A percentile compares a stretch with the other conserved stretches of the same genome.
phyloP scores from a whole-genome alignment of 1,140 invertebrate genomes.

The Chrysoperla carnea region DNA sequence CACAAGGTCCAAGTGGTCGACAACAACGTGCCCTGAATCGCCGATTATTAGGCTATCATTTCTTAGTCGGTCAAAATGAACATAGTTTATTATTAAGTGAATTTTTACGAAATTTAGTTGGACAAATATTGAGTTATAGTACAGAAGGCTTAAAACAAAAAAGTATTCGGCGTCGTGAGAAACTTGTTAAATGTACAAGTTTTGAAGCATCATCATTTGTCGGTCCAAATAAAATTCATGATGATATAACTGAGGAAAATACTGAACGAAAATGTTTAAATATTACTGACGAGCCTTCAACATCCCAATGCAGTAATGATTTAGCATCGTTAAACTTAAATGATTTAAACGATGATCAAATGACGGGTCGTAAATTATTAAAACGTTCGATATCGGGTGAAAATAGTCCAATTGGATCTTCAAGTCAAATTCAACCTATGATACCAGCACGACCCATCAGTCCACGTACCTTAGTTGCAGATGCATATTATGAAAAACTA shows the following conservation, averaged over 20 bases:
- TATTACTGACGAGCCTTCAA: not conserved
- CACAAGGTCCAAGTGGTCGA: constrained; percentile 38
- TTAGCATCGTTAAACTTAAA: not conserved
- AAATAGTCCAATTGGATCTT: not conserved
- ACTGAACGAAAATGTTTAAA: not conserved
- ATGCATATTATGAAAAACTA: constrained; percentile 67
- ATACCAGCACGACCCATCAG: constrained; percentile 40
- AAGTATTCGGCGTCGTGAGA: constrained; percentile 11
- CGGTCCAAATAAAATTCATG: constrained; percentile 9
- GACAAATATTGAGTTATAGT: constrained; percentile 54
- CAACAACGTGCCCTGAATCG: constrained; percentile 56
- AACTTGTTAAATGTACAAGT: not conserved
- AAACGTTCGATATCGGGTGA: not conserved
- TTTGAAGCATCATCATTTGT: constrained; percentile 1
- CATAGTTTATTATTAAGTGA: constrained; percentile 55
- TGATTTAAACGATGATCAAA: not conserved
- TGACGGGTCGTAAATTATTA: not conserved
- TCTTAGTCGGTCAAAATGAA: constrained; percentile 49
- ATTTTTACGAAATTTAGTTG: constrained; percentile 69
- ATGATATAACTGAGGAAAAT: constrained; percentile 2
- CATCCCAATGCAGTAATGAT: not conserved
- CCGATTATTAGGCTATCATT: constrained; percentile 63
- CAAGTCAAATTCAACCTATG: constrained; percentile 23
- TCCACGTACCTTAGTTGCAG: constrained; percentile 43
- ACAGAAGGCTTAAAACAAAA: constrained; percentile 23